phyloP scores from a whole-genome alignment of 2,888 invertebrate species.

The Hydrotaea diabolus region DNA sequence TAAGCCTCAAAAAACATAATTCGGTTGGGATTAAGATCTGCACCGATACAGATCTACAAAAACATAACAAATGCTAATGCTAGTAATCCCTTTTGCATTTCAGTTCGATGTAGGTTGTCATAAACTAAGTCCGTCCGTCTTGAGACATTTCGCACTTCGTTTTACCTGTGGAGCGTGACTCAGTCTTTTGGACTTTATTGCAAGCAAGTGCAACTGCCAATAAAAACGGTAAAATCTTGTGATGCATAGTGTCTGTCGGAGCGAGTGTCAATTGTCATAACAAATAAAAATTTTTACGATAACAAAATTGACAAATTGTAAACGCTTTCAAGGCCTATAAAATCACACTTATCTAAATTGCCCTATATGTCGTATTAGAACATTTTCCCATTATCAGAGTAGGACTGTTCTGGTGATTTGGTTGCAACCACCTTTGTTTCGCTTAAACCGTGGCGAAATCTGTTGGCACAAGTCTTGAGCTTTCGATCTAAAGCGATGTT shows the following conservation, averaged over 20 bases:
- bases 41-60: too few species aligned
- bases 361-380: background rate
- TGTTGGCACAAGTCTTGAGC: background rate
- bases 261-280: background rate
- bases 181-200: too few species aligned
- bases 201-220: background rate
- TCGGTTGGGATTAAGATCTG: too few species aligned
- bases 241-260: background rate
- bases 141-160: too few species aligned
- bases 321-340: background rate
- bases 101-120: too few species aligned
- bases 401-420: background rate
- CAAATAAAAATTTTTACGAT: constrained; percentile 11
- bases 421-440: background rate
- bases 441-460: background rate
- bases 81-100: too few species aligned
- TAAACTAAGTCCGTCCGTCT: too few species aligned
- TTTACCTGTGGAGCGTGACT: too few species aligned
- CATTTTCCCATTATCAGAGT: background rate
- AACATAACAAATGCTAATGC: too few species aligned
- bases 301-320: constrained; percentile 19
- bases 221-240: background rate
- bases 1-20: too few species aligned
- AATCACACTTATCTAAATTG: background rate
- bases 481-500: constrained; percentile 14